Conservation (phyloP, 64 coral and sea anemone species). For the Acropora tenuis region DNA sequence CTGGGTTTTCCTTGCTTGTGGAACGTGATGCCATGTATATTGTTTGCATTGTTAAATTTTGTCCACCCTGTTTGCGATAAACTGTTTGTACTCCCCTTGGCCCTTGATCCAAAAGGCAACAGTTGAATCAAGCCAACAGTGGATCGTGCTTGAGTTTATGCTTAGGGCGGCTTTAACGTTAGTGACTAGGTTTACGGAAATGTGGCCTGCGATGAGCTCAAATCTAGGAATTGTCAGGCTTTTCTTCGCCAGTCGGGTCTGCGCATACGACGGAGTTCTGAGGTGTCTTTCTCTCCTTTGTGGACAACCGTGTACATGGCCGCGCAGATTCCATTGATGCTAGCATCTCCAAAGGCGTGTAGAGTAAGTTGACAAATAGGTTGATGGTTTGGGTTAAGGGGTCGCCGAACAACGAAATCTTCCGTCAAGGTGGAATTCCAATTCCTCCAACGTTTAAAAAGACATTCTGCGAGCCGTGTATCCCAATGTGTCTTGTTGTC, state of each 20-base stretch:
- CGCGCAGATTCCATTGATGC: no score
- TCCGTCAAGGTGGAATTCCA: no score
- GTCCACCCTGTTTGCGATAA: conserved; percentile 37
- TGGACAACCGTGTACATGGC: no score
- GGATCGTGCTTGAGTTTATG: conserved; percentile 1
- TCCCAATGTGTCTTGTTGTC: no score
- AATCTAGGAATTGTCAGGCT: no score
- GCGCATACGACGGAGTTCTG: not conserved
- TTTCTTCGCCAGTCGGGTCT: not conserved
- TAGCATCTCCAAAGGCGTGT: no score
- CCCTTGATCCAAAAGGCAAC: conserved; percentile 42
- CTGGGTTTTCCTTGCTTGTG: not conserved
- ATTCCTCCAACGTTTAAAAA: no score
- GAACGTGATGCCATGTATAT: not conserved
- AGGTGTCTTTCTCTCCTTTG: not conserved
- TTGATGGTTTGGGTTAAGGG: no score
- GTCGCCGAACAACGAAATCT: no score
- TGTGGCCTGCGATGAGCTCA: no score
- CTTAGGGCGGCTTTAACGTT: conserved; percentile 31
- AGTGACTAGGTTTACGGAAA: not conserved
- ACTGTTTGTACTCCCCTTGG: not conserved
- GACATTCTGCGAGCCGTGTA: no score
- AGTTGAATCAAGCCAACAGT: conserved; percentile 44
- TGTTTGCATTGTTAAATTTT: conserved; percentile 28
- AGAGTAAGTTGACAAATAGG: no score